Base-by-base conservation (phyloP, 1,140 invertebrate genomes). In the Drosophila ohnishii region DNA sequence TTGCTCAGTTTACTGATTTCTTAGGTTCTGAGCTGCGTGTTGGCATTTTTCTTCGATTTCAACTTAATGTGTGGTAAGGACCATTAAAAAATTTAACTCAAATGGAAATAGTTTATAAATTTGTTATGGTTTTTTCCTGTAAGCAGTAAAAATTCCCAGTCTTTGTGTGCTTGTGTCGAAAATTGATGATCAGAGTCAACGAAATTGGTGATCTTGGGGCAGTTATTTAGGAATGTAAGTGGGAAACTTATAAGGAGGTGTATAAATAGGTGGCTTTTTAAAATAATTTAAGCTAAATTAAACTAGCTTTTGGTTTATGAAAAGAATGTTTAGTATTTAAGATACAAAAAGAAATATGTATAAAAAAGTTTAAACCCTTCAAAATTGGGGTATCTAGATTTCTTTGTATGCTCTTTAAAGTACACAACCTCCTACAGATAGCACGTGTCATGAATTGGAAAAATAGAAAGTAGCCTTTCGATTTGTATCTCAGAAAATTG, bases 1-100 rank as follows among this genome's bases (percentile, higher is more conserved):
- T 84, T 67, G 42, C 77, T 87, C 80, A 71, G 69, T 88, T 87
- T 78, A 80, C 84, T 66, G 75, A 88, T 22, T 22, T 87, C 73
- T 75, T 87, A 88, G 66, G 42, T 67, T 63, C 34, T 62, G 45
- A 45, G 50, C 30, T 73, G 73, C 76, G 76, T 84, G 81, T 58
- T 84, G 81, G 81, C 81, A 84, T 84, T 64, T 67, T 57, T 81
- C 48, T 30, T 67, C 59, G 69, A 57, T 58, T 64, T 60, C n/a
- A 32, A 44, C 28, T 73, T 44, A 55, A 70, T 71, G 75, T 84
- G 80, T 83, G 66, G 71, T 44, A 72, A 34, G 57, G 57, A 62
- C 71, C 59, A 81, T 82, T 70, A 78, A 61, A 62, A 57, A 57
- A 42, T 63, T 74, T 39, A 48, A 11, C 40, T 25, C 35, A 71